phyloP scores from a whole-genome alignment of 2,888 invertebrate genomes.

The Drosophila prolongata region DNA sequence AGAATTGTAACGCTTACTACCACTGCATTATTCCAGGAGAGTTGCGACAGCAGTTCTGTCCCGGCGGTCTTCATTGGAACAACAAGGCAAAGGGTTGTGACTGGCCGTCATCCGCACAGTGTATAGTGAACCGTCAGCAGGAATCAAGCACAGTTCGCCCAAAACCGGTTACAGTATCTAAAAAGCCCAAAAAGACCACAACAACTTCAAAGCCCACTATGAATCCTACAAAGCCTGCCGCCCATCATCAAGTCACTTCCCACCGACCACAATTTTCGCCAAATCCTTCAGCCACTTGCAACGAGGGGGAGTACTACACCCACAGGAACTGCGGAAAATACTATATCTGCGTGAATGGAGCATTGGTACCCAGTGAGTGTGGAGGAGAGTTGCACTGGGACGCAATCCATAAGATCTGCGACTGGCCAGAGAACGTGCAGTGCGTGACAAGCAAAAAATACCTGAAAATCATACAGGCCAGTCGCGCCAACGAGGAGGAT shows the following conservation, averaged over 20 bases:
- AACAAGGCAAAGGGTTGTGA: conserved; percentile 88
- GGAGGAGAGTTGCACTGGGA: conserved; percentile 92
- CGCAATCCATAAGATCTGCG: conserved; percentile 88
- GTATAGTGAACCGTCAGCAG: conserved; percentile 82
- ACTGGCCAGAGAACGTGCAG: conserved; percentile 89
- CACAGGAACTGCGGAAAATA: conserved; percentile 90
- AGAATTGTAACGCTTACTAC: conserved; percentile 90
- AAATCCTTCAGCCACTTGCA: conserved; percentile 84
- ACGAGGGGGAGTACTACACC: conserved; percentile 90
- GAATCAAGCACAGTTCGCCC: conserved; percentile 10
- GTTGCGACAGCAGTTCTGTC: conserved; percentile 89
- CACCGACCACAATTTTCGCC: conserved; percentile 46
- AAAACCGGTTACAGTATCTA: conserved; percentile 30
- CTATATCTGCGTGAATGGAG: conserved; percentile 91
- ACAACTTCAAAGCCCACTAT: conserved; percentile 41
- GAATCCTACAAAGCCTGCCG: conserved; percentile 46
- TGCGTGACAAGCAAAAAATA: conserved; percentile 85
- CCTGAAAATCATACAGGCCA: conserved; percentile 73
- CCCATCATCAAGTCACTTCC: conserved; percentile 2
- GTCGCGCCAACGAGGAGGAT: conserved; percentile 83
- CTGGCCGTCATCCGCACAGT: conserved; percentile 91
- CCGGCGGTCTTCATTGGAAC: conserved; percentile 93
- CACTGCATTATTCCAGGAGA: conserved; percentile 90
- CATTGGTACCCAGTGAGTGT: conserved; percentile 89
- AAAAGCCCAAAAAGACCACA: conserved; percentile 44